Base-by-base conservation (phyloP, 2,113 vertebrate species). In the Cavia aperea region DNA sequence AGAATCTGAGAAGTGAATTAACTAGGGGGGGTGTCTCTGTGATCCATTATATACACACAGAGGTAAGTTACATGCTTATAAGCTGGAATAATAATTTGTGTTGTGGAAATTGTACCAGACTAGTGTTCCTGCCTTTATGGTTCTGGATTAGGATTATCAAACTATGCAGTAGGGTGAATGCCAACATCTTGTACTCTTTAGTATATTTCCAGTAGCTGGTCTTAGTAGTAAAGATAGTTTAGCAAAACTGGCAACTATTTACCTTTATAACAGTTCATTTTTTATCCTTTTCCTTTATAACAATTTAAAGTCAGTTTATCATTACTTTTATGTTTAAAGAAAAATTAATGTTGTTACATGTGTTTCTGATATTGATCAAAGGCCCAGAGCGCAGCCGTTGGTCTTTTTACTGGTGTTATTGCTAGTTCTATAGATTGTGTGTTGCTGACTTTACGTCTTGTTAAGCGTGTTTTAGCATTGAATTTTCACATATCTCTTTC, bases 241-340 rank as follows among this genome's bases (percentile, higher is more conserved):
- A 33, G 65, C 46, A 43, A 58, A 66, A 18, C 68, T 39, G 72
- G 39, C 6, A 92, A 46, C 81, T 16, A 62, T 58, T 87, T 65
- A 81, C 60, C 2, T 92, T 87, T 66, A 43, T 63, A 81, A 77
- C 65, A 43, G 26, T 73, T 73, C 21, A 26, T 26, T 73, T 43
- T 72, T 73, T 21, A 26, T 75, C 66, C 46, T 75, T 75, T 75
- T 46, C 10, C 43, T 75, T 75, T 75, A 75, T 75, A 43, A 46
- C 23, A 39, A 18, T 39, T 70, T 81, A 81, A 93, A 82, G 51
- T 26, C 36, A 84, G 46, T 51, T 77, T 89, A 24, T 39, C 39
- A 7, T 65, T 88, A 54, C 31, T 73, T 88, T 90, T 91, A 73
- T 68, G 82, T 86, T 93, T 39, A 82, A 68, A 46, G 54, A 83